Evolutionary conservation across 2,888 invertebrate species (phyloP), one percentile per base, ranked within the genome.

Genomic region (Drosophila flavopinicola): DNA sequence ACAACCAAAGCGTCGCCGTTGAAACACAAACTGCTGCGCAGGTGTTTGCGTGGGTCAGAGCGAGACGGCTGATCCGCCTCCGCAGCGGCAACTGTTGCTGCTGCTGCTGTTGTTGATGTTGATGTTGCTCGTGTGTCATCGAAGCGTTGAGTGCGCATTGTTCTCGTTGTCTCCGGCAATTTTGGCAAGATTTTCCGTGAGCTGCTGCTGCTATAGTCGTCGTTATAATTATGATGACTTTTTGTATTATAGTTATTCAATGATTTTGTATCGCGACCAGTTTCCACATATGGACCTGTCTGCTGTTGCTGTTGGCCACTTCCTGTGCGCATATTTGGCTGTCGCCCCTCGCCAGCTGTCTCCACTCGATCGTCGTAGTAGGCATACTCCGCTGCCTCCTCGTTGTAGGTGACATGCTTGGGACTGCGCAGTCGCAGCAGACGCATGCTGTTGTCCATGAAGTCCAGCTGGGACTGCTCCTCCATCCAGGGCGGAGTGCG

Each of bases 1-100:
- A 88, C 88, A 41, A 89, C 75, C 52, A 88, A 72, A 70, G 88
- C 90, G 73, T 87, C 87, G 78, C 88, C 88, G 73, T 85, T 87
- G 56, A 90, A 88, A 71, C 90, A 90, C 70, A 90, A 88, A 66
- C 88, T 91, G 80, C 91, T 91, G 73, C 88, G 88, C 82, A 90
- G 85, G 75, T 90, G 90, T 44, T 89, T 87, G 51, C 85, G 87
- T 37, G 85, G 72, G 64, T 75, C 84, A 42, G 80, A 44, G 52
- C 70, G 66, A 41, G 71, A 48, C 3, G 66, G 49, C 42, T 70
- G 61, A 30, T 68, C 38, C 65, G 60, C 56, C 64, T 72, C 69
- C 35, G 59, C 56, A 45, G 41, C 48, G 11, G 51, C 27, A 45
- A 44, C 51, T 49, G 53, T 51, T 48, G 60, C 33, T 47, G 51